Percentiles rank a stretch among this genome's conserved stretches.
phyloP scores from a whole-genome alignment of 1,140 invertebrate genomes.

The Leptinotarsa lineolata region DNA sequence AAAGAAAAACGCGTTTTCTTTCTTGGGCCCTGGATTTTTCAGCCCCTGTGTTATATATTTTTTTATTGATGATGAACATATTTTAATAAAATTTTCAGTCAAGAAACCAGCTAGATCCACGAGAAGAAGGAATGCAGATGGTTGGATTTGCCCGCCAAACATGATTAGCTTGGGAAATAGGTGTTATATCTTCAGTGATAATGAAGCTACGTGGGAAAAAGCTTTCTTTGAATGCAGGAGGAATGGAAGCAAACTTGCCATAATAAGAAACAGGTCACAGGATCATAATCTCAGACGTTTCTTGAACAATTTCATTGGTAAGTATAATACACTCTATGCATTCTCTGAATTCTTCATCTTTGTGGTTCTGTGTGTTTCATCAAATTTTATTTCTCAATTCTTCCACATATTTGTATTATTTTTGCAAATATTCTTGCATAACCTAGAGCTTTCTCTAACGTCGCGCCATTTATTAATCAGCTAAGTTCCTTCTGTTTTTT shows the following conservation, averaged over 20 bases:
- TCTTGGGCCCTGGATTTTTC: too few species aligned
- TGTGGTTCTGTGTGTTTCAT: too few species aligned
- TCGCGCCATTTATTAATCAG: too few species aligned
- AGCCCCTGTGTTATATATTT: too few species aligned
- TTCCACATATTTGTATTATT: too few species aligned
- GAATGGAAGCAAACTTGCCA: slow-evolving; percentile 67
- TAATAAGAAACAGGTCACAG: slow-evolving; percentile 69
- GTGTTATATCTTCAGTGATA: slow-evolving; percentile 76
- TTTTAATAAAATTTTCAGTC: neutral
- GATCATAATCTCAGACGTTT: slow-evolving; percentile 70
- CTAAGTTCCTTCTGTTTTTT: too few species aligned
- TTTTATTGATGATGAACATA: neutral
- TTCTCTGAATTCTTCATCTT: too few species aligned
- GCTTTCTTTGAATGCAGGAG: slow-evolving; percentile 74
- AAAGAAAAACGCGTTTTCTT: too few species aligned
- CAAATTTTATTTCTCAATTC: too few species aligned
- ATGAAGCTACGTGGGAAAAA: slow-evolving; percentile 69
- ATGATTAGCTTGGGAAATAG: slow-evolving; percentile 73
- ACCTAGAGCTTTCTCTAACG: too few species aligned
- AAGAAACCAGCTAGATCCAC: neutral
- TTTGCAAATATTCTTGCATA: too few species aligned
- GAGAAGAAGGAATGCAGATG: slow-evolving; percentile 1
- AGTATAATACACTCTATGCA: neutral
- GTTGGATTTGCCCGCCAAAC: slow-evolving; percentile 68
- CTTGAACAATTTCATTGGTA: slow-evolving; percentile 59